Percentiles rank a stretch among this genome's conserved stretches.
Evolutionary conservation across 2,113 vertebrate species (phyloP).

Genomic region (Noturus placidus): DNA sequence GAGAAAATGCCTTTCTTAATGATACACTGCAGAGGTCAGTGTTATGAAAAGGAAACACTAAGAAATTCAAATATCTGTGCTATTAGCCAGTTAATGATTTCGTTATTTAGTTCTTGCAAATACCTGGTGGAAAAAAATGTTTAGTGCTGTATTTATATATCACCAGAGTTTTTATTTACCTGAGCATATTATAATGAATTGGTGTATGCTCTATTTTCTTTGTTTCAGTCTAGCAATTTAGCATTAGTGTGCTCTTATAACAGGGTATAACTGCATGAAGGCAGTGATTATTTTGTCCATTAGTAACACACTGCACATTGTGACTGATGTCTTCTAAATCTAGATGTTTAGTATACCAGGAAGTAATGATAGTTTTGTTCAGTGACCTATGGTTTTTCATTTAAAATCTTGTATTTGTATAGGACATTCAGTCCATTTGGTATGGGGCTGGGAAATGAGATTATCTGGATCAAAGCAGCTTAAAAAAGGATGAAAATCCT

Average conservation of each 20-base stretch:
- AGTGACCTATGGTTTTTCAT: constrained; percentile 43
- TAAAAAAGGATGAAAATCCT: background rate
- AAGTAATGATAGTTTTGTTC: constrained; percentile 15
- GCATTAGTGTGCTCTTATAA: background rate
- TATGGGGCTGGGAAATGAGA: background rate
- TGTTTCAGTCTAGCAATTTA: background rate
- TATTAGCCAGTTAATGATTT: background rate
- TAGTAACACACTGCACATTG: constrained; percentile 51
- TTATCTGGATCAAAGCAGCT: constrained; percentile 23
- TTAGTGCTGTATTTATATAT: background rate
- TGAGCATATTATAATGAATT: background rate
- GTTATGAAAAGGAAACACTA: background rate
- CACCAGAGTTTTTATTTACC: too few species aligned
- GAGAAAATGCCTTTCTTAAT: background rate
- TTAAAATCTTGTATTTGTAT: constrained; percentile 39
- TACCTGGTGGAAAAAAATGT: too few species aligned
- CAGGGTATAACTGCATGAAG: background rate
- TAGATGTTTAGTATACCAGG: constrained; percentile 20
- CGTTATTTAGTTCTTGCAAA: background rate
- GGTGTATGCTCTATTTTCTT: background rate
- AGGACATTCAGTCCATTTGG: background rate
- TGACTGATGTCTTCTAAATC: constrained; percentile 41
- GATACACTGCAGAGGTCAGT: background rate
- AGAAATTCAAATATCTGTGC: background rate
- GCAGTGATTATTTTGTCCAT: constrained; percentile 45